Evolutionary conservation across 2,113 vertebrate genomes (phyloP), one percentile per base, ranked within the genome.

Genomic region (Nothocercus julius): DNA sequence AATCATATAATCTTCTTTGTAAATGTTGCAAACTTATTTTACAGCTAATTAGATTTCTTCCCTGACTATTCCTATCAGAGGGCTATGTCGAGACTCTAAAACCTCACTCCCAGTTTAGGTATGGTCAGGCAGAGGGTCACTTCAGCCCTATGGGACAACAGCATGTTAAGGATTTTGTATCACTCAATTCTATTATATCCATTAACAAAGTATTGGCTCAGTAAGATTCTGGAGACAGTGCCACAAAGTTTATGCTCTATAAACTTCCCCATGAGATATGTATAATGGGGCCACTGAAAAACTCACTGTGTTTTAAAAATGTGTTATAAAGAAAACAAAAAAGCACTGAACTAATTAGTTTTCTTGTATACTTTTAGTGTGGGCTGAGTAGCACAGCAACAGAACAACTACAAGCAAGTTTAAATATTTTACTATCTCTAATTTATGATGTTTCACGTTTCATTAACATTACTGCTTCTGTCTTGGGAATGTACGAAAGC

Each of bases 391-490:
- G 93, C 94, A 89, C 42, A 90, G 64, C 83, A 78, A 88, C 64
- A 89, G 63, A 95, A 91, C 74, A 97, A 88, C 84, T 96, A 79
- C 84, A 95, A 78, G 63, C 63, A 92, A 74, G 90, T 95, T 92
- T 92, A 86, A 97, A 97, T 97, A 94, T 97, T 97, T 97, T 83
- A 96, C 91, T 95, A 75, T 40, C 32, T 95, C 54, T 97, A 97
- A 96, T 96, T 97, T 95, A 93, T 94, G 81, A 85, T 91, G 85
- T 83, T 96, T 97, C 93, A 76, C 13, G 21, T 95, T 96, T 96
- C 90, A 91, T 97, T 97, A 97, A 72, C 76, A 73, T 93, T 88
- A 77, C 53, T 92, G 95, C 62, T 97, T 90, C 82, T 97, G 56
- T 93, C 86, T 91, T 58, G 89, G 80, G 82, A 93, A 63, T 63